Base-by-base conservation (phyloP, 2,797 vertebrate species). In the Triplophysa yarkandensis region DNA sequence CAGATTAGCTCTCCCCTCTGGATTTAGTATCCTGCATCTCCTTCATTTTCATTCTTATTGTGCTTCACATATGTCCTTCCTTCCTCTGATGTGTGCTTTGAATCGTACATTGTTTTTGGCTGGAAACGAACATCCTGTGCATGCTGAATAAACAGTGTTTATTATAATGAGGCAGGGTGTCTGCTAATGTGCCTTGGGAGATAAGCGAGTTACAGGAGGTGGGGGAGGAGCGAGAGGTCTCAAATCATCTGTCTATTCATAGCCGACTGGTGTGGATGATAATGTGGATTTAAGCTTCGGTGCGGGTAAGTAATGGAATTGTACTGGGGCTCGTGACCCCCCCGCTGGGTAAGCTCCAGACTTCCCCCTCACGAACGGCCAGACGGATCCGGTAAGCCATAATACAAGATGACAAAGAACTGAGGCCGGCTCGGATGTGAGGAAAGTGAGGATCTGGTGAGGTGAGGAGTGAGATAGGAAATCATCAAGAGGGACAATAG, bases 281-380 rank as follows among this genome's bases (percentile, higher is more conserved):
- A 82, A 91, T 87, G 80, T 88, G 75, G 77, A 79, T 85, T 84
- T 87, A 89, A 90, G 86, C 86, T 80, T 83, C 81, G 30, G 81
- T 82, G 82, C 58, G 83, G 86, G 86, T 85, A 84, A 86, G 83
- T 87, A 90, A 90, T 87, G 82, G 85, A 84, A 87, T 87, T 88
- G 86, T 19, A 64, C 48, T n/a, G 32, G 21, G 52, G 60, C 81
- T 68, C 64, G 77, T 6, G 72, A 54, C 67, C 79, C 83, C n/a
- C 77, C 68, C 74, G 76, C 76, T 76, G 84, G 80, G 84, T 86
- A 85, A 88, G 84, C 83, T 68, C 73, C 77, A 87, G 88, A 89
- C 87, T 39, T 3, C 84, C 80, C 85, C 73, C 80, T 54, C 23
- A 78, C 63, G 21, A 30, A 44, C 55, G 11, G 64, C 69, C 67